Base-by-base conservation (phyloP, 2,113 vertebrate genomes). In the Sander vitreus region DNA sequence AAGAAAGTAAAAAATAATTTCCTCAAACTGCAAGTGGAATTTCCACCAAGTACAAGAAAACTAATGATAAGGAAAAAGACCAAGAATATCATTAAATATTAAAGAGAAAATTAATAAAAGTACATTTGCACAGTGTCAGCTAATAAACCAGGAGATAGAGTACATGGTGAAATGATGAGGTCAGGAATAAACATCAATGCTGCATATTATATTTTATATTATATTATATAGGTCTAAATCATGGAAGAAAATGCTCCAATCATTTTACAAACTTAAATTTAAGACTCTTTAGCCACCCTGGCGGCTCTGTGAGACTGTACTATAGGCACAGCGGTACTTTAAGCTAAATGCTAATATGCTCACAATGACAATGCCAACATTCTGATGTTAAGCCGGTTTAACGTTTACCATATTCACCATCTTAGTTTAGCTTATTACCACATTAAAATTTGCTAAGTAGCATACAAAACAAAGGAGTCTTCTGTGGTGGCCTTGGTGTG, bases 401-500 rank as follows among this genome's bases (percentile, higher is more conserved):
- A 54, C 33, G 12, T 16, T 59, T 6, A 30, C 14, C 57, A 59
- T 14, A 8, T 67, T 66, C 16, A 65, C 36, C 39, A 65, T 65
- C 36, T 64, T 25, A 13, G 14, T 43, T 54, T 25, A 36, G 27
- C 2, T 1, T 54, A 27, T 75, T 63, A 45, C 2, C 21, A 74
- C 6, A 25, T 63, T 19, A 25, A 43, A 5, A 63, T 73, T 48
- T 21, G 7, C 36, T 64, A 27, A 74, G 53, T 36, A 25, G 21
- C 23, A 23, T 18, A 45, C 36, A 62, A 21, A 19, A 45, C 2
- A 65, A 23, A 7, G 21, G n/a, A n/a, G n/a, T 45, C 89, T 78
- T 85, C 66, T 64, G 60, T 19, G 33, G 73, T 81, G 77, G 84
- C 85, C 84, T 85, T 88, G 81, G 63, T 85, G 66, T 60, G 67